Evolutionary conservation across 2,888 invertebrate genomes (phyloP).

Genomic region (Hirtodrosophila duncani): DNA sequence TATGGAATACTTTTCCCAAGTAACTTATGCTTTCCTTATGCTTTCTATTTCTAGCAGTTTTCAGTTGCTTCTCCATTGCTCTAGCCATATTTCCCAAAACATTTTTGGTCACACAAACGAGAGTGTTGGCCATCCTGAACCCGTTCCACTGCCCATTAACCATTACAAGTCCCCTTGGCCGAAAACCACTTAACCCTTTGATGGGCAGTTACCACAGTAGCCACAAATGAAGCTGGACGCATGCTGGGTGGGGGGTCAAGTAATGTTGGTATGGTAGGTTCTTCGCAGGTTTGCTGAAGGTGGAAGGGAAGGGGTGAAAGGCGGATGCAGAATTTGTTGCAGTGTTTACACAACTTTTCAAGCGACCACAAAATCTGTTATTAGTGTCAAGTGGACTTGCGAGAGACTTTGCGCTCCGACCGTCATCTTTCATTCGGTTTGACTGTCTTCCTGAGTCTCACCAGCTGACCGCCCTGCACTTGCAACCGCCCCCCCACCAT

Average conservation of each 20-base stretch:
- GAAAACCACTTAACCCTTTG: conserved; percentile 65
- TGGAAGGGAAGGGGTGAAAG: neutral
- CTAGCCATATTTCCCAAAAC: too few relatives aligned
- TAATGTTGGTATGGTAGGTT: neutral
- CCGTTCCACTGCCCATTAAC: conserved; percentile 1
- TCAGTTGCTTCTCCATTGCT: too few relatives aligned
- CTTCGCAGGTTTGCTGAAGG: neutral
- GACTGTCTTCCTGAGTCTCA: neutral
- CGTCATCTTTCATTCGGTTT: conserved; percentile 14
- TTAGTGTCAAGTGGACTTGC: conserved; percentile 68
- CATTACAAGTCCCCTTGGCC: conserved; percentile 20
- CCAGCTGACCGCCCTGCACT: neutral
- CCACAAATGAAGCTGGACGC: conserved; percentile 50
- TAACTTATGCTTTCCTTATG: too few relatives aligned
- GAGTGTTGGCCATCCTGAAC: conserved; percentile 7
- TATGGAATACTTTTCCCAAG: too few relatives aligned
- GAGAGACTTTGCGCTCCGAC: conserved; percentile 59
- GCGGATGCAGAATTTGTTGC: conserved; percentile 19
- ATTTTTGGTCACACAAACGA: too few relatives aligned
- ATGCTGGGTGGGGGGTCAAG: conserved; percentile 2
- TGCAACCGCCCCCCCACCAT: too few relatives aligned
- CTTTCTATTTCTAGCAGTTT: too few relatives aligned
- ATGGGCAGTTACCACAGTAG: conserved; percentile 46
- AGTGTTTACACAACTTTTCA: conserved; percentile 62
- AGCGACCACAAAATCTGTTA: conserved; percentile 67